phyloP scores from a whole-genome alignment of 2,888 invertebrate species.

The Lampropteryx suffumata region DNA sequence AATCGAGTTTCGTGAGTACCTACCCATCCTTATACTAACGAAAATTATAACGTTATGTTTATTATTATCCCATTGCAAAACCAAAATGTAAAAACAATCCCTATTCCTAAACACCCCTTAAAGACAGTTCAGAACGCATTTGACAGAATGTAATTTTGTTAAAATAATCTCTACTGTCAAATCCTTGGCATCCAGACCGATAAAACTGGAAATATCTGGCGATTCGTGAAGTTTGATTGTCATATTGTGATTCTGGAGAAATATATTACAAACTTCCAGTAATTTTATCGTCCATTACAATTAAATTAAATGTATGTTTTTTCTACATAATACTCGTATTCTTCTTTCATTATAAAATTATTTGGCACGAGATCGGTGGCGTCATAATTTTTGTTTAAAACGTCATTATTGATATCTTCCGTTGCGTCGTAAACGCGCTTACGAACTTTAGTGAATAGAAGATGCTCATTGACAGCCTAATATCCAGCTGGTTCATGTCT shows the following conservation, averaged over 20 bases:
- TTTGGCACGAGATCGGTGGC: conserved; percentile 22
- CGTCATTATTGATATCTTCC: conserved; percentile 23
- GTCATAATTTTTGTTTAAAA: conserved; percentile 9
- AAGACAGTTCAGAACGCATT: no score
- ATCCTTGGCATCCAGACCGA: neutral
- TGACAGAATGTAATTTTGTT: no score
- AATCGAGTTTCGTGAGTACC: no score
- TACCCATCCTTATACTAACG: no score
- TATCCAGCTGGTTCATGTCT: conserved; percentile 26
- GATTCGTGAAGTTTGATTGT: conserved; percentile 11
- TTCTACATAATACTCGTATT: conserved; percentile 14
- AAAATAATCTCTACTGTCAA: no score
- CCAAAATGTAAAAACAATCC: no score
- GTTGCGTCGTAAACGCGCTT: conserved; percentile 25
- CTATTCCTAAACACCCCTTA: no score
- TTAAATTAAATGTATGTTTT: conserved; percentile 21
- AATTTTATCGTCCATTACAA: conserved; percentile 22
- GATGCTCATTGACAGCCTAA: conserved; percentile 22
- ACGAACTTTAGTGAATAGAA: conserved; percentile 22
- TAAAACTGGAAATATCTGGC: conserved; percentile 3
- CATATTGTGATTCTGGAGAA: conserved; percentile 20
- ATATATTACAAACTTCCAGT: conserved; percentile 22
- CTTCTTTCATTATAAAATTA: conserved; percentile 16
- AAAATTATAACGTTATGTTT: no score
- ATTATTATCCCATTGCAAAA: no score